phyloP scores from a whole-genome alignment of 2,797 vertebrate genomes.

The Aselliscus stoliczkanus region DNA sequence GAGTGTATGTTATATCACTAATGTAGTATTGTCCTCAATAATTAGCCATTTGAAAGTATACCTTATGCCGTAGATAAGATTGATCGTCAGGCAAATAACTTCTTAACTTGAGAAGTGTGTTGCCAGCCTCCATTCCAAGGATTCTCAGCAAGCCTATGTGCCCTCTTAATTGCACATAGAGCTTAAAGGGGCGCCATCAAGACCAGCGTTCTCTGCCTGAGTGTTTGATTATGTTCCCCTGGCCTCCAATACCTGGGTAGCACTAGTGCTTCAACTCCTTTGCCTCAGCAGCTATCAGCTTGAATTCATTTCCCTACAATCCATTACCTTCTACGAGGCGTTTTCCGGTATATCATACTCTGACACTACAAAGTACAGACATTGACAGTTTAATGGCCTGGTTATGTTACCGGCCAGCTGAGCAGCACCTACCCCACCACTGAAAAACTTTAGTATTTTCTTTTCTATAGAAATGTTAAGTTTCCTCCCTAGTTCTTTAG shows the following conservation, averaged over 20 bases:
- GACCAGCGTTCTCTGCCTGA: background rate
- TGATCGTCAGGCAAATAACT: background rate
- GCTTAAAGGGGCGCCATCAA: background rate
- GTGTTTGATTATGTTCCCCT: background rate
- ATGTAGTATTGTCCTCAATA: background rate
- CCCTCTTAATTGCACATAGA: background rate
- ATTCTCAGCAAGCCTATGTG: background rate
- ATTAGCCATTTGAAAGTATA: background rate
- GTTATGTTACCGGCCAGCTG: no score
- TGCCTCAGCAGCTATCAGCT: background rate
- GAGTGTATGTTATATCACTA: background rate
- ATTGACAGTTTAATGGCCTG: background rate
- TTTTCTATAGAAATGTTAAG: no score
- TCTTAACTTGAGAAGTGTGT: background rate
- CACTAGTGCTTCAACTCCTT: background rate
- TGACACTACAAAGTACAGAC: background rate
- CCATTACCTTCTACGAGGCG: background rate
- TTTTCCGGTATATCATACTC: background rate
- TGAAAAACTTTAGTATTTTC: no score
- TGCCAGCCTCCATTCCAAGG: background rate
- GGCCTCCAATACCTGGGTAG: background rate
- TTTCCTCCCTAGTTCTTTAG: no score
- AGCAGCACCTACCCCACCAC: no score
- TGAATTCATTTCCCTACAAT: background rate
- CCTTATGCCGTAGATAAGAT: background rate